Percentiles rank a stretch among this genome's conserved stretches.
Evolutionary conservation across 1,140 invertebrate species (phyloP).

Genomic region (Brachionus koreanus): DNA sequence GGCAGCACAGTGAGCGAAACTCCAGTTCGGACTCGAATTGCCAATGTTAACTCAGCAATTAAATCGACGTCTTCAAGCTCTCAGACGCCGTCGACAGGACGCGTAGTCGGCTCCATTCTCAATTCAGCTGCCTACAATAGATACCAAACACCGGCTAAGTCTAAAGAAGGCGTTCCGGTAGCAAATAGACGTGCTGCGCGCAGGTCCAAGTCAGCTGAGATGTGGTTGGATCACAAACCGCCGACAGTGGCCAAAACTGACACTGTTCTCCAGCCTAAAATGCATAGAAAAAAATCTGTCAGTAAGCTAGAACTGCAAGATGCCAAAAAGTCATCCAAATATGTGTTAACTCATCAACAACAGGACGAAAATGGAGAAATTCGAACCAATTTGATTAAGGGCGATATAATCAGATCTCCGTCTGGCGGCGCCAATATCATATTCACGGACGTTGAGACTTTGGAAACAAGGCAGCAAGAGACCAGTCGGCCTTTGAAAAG

Average conservation of each 20-base stretch:
- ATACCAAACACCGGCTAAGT: background rate
- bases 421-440: constrained; percentile 44
- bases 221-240: constrained; percentile 86
- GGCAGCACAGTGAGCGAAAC: background rate
- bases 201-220: constrained; percentile 71
- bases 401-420: background rate
- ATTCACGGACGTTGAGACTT: constrained; percentile 39
- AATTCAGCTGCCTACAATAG: constrained; percentile 22
- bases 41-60: background rate
- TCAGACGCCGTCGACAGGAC: background rate
- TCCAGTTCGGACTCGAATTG: background rate
- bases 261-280: constrained; percentile 45
- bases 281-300: constrained; percentile 36
- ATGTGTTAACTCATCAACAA: constrained; percentile 83
- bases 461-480: constrained; percentile 29
- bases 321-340: constrained; percentile 67
- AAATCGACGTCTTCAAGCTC: background rate
- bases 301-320: constrained; percentile 11
- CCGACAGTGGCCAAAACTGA: constrained; percentile 58
- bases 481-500: background rate
- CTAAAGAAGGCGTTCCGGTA: constrained; percentile 15
- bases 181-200: constrained; percentile 50
- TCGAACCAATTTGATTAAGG: constrained; percentile 83
- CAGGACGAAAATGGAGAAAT: constrained; percentile 83
- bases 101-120: constrained; percentile 9